phyloP scores from a whole-genome alignment of 2,113 vertebrate genomes.

The Chaetodon trifascialis region DNA sequence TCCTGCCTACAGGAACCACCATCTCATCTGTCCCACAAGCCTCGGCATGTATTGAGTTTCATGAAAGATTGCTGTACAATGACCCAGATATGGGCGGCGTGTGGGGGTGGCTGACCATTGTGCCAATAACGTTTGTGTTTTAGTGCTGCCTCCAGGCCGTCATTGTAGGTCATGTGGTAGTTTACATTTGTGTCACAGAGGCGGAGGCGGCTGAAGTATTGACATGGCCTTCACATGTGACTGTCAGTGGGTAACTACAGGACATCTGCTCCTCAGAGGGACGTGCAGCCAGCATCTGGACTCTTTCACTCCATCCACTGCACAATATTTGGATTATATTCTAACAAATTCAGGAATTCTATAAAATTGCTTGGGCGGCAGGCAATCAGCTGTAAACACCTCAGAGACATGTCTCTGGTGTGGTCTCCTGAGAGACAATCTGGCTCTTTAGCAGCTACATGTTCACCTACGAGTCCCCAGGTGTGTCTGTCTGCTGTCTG shows the following conservation, averaged over 20 bases:
- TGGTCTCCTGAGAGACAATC: not conserved
- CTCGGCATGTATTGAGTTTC: constrained; percentile 35
- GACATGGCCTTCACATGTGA: constrained; percentile 54
- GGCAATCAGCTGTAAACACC: not conserved
- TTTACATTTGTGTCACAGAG: constrained; percentile 56
- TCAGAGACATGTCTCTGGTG: not conserved
- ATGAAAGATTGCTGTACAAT: constrained; percentile 41
- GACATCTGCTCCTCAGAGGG: constrained; percentile 4
- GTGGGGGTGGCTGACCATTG: constrained; percentile 19
- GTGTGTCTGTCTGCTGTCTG: too few relatives aligned
- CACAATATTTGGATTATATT: not conserved
- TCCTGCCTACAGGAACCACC: constrained; percentile 7
- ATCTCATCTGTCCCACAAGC: constrained; percentile 14
- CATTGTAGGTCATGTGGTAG: constrained; percentile 57
- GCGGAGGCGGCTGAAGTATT: constrained; percentile 47
- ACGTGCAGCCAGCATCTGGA: not conserved
- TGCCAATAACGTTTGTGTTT: constrained; percentile 53
- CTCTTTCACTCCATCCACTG: not conserved
- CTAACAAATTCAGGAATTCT: not conserved
- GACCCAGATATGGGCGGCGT: constrained; percentile 41
- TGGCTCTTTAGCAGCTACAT: not conserved
- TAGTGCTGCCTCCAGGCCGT: constrained; percentile 39
- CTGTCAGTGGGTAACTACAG: constrained; percentile 10
- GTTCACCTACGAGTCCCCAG: not conserved
- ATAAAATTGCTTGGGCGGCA: not conserved